Evolutionary conservation across 1,140 invertebrate genomes (phyloP), one percentile per base, ranked within the genome.

Genomic region (Aradophagus sp.): DNA sequence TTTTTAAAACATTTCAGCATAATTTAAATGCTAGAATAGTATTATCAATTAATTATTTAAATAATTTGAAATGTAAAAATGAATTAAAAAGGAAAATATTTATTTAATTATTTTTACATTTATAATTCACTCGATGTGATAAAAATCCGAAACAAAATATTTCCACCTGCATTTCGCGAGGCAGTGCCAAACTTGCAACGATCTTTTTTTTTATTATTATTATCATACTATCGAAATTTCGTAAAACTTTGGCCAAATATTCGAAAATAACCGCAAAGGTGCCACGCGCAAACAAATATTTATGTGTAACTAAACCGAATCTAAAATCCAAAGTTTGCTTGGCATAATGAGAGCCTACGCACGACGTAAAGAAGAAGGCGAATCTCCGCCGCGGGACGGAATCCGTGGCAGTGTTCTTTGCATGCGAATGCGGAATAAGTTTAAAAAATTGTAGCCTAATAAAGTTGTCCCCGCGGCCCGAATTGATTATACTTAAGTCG

Each of bases 391-490:
- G 19, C 16, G 8, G 12, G 42, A 35, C n/a, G 27, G 35, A 65
- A 53, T 53, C 61, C 45, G 34, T 53, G 48, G 31, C 32, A 44
- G 27, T 59, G 55, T 53, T 50, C 47, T 53, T 58, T 66, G 62
- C 50, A 66, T 66, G 62, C 47, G 69, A 72, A 67, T 65, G 53
- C 45, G 17, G 34, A 62, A 61, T 58, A 70, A 73, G 48, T 67
- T 75, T 48, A 66, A 55, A 62, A 59, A 70, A 69, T 62, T 65
- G 39, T 69, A 61, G 71, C 63, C 59, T 74, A 76, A 74, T 76
- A 71, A 76, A 66, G 66, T 69, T 69, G 66, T 68, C 55, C 42
- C 63, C 32, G 16, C 36, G 35, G 47, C 55, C 27, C 34, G 41
- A 53, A 58, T 68, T 68, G 65, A 68, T 68, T 68, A 61, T 61